Evolutionary conservation across 2,888 invertebrate species (phyloP), one percentile per base, ranked within the genome.

Genomic region (Caenorhabditis zanzibari): DNA sequence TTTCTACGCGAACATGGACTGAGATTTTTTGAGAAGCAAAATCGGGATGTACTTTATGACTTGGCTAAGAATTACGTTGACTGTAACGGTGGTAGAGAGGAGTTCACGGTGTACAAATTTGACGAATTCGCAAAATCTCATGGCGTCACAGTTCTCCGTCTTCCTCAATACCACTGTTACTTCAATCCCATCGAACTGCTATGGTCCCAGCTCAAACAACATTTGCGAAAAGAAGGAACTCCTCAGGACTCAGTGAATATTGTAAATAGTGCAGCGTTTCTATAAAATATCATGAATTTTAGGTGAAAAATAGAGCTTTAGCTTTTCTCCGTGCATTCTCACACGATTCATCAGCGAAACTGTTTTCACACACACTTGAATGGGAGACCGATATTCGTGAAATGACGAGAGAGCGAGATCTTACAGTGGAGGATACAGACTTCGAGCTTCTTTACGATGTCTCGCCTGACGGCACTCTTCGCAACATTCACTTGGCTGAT

Each of bases 151-250:
- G n/a, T 64, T 9, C 26, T 64, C 1, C 41, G 64, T 16, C 24
- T 64, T 9, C 64, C 64, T 14, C 64, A 10, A 1, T 64, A 64
- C 26, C 64, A 64, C n/a, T 64, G 64, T 28, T 26, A 26, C 12
- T 64, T n/a, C 12, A 64, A 47, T 26, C 64, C 64, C 14, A 47
- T 64, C 47, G 47, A 64, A 26, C n/a, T 64, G 7, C 26, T 64
- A 4, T 64, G 64, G 64, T 7, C 47, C 4, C 44, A 64, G 7
- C 12, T 44, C 16, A 64, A 64, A 47, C 2, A 32, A 1, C n/a
- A 28, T 12, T 24, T 64, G 14, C 24, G 64, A 7, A 24, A 26
- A 16, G 26, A 22, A 22, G 64, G 64, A 10, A 16, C 2, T 4
- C 2, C 26, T 1, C 16, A 12, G 14, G 64, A 64, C 16, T 22